These are phyloP conservation scores for Trogon melanurus DNA, from an alignment of 2,113 vertebrate species.

Conservation along the genomic window DNA sequence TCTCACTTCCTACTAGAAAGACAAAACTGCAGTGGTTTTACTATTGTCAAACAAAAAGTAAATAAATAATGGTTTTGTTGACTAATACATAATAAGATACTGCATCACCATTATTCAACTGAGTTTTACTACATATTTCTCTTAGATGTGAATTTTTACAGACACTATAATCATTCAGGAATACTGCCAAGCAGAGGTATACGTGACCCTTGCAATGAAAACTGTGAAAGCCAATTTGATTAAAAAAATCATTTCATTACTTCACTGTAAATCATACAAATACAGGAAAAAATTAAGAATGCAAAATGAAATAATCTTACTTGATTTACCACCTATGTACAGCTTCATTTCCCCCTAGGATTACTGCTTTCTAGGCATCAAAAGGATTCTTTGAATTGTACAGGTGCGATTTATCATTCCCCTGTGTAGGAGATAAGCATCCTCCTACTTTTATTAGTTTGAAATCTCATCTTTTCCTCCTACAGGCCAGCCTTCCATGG, in stretches of 20 bases:
- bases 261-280: not conserved
- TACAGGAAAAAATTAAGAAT: not conserved
- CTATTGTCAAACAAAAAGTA: slow-evolving; percentile 14
- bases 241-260: not conserved
- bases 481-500: not conserved
- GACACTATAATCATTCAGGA: not conserved
- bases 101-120: not conserved
- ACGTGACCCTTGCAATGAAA: not conserved
- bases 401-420: not conserved
- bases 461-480: not conserved
- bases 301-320: not conserved
- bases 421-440: not conserved
- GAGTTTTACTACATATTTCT: not conserved
- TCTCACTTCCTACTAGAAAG: slow-evolving; percentile 30
- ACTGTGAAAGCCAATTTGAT: not conserved
- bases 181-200: not conserved
- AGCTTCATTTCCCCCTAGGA: not conserved
- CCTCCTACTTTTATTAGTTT: not conserved
- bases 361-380: not conserved
- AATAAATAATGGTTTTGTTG: slow-evolving; percentile 41
- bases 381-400: not conserved
- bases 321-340: not conserved
- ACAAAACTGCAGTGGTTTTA: slow-evolving; percentile 29
- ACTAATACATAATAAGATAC: not conserved
- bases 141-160: not conserved